These are phyloP conservation scores for Polydrusus tereticollis DNA, from an alignment of 2,888 invertebrate genomes.

Conservation along the genomic window DNA sequence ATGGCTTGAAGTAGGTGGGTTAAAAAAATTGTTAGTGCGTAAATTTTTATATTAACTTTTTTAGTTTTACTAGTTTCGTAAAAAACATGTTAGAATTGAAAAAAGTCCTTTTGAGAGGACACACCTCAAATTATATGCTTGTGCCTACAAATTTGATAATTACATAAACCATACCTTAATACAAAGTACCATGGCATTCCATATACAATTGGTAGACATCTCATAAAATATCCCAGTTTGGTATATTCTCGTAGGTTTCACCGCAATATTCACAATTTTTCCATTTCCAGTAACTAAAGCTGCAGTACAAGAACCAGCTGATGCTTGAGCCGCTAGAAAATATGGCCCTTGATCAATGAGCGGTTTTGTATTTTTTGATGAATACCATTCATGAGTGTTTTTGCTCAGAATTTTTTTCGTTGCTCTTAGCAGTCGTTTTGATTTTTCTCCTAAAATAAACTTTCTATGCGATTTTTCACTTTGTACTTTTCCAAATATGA, in stretches of 20 bases:
- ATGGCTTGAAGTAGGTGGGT: too few relatives aligned
- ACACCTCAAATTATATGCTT: too few relatives aligned
- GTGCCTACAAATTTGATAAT: not conserved
- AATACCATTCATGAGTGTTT: not conserved
- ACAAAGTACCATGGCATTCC: slow-evolving; percentile 79
- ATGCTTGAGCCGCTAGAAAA: slow-evolving; percentile 93
- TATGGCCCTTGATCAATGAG: not conserved
- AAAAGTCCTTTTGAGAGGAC: too few relatives aligned
- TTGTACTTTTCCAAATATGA: not conserved
- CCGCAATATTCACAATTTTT: slow-evolving; percentile 74
- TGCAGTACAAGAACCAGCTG: slow-evolving; percentile 89
- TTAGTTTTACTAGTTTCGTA: too few relatives aligned
- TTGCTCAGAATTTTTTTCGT: not conserved
- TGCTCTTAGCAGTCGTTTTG: not conserved
- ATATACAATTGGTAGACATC: slow-evolving; percentile 91
- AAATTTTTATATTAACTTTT: too few relatives aligned
- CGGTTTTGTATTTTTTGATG: not conserved
- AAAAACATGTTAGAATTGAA: too few relatives aligned
- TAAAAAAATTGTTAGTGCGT: too few relatives aligned
- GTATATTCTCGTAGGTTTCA: slow-evolving; percentile 79
- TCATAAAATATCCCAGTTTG: slow-evolving; percentile 81
- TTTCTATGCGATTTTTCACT: slow-evolving; percentile 13
- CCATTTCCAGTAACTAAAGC: slow-evolving; percentile 81
- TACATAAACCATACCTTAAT: slow-evolving; percentile 74
- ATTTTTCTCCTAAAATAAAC: slow-evolving; percentile 7